Percentiles rank a stretch among this genome's conserved stretches.
Conservation (phyloP, 2,113 vertebrate species). For the Chaetura pelagica region DNA sequence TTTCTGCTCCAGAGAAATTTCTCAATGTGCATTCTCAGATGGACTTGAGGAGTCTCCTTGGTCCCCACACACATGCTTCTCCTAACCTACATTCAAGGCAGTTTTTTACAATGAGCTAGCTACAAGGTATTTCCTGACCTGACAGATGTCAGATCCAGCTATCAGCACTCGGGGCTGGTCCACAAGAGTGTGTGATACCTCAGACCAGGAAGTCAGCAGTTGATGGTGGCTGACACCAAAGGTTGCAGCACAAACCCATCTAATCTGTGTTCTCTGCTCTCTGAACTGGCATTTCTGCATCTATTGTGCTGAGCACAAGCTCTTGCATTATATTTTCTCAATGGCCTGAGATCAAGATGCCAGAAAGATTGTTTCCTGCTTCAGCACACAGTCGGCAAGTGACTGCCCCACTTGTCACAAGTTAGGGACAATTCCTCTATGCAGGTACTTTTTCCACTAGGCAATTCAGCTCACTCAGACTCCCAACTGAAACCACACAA, state of each 20-base stretch:
- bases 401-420: rapidly evolving
- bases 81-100: background rate
- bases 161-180: background rate
- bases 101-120: background rate
- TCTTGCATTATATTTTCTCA: background rate
- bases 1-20: background rate
- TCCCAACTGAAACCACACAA: background rate
- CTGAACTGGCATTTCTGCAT: background rate
- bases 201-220: background rate
- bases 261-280: background rate
- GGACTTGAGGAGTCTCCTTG: background rate
- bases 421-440: background rate
- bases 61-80: background rate
- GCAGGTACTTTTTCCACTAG: background rate
- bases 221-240: background rate
- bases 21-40: background rate
- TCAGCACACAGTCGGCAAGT: background rate
- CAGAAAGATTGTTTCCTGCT: background rate
- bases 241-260: background rate
- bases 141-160: background rate
- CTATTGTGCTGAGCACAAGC: background rate
- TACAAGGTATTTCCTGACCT: background rate
- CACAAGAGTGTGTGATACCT: background rate
- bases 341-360: background rate
- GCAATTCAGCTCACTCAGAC: background rate